Evolutionary conservation across 2,113 vertebrate genomes (phyloP).

Genomic region (Macaca nemestrina): DNA sequence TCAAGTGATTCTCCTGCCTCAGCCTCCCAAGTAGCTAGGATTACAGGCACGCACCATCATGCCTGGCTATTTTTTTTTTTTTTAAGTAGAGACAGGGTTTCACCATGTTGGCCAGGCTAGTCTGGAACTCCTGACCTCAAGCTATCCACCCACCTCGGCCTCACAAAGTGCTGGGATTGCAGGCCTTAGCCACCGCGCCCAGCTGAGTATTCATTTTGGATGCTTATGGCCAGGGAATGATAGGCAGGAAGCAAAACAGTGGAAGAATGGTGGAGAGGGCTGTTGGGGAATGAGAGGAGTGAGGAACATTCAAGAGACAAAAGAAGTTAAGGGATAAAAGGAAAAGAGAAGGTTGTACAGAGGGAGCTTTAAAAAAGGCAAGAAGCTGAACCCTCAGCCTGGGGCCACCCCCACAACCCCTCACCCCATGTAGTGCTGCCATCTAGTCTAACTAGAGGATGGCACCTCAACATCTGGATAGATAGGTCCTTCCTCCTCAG

Average conservation of each 20-base stretch:
- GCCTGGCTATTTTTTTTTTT: no score
- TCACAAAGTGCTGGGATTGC: no score
- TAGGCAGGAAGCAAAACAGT: conserved; percentile 17
- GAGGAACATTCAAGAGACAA: neutral
- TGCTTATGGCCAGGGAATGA: neutral
- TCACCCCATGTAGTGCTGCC: neutral
- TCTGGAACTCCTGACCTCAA: no score
- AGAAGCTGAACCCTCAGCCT: neutral
- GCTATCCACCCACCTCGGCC: no score
- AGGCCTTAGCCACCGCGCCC: no score
- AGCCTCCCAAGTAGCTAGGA: no score
- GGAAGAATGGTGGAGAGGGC: neutral
- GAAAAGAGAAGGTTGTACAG: neutral
- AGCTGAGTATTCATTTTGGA: neutral
- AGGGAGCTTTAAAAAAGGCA: neutral
- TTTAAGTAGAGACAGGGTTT: no score
- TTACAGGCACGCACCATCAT: no score
- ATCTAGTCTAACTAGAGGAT: neutral
- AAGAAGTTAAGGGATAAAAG: neutral
- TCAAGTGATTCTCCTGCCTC: no score
- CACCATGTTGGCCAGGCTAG: no score
- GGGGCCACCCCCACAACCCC: neutral
- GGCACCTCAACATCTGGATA: neutral
- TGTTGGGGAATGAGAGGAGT: neutral
- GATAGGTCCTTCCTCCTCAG: neutral